Base-by-base conservation (phyloP, 1,140 invertebrate genomes). In the Drosophila pachea region DNA sequence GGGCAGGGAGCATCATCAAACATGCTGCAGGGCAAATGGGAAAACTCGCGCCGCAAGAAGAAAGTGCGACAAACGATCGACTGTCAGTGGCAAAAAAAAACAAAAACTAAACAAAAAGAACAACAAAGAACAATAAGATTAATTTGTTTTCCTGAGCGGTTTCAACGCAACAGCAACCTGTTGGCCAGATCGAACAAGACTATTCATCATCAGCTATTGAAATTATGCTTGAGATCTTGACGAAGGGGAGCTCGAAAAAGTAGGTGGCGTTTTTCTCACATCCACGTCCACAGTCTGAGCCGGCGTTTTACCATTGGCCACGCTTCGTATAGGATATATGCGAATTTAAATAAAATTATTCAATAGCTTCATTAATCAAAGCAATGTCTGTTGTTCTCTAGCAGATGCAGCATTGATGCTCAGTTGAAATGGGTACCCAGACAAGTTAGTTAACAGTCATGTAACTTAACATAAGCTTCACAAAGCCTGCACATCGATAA, bases 281-380 rank as follows among this genome's bases (percentile, higher is more conserved):
- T 78, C 59, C 59, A 60, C 22, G 22, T 22, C 22, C 40, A 47
- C 63, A 43, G 78, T 76, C 74, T 66, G 63, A 48, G 69, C 73
- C 74, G 73, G 76, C 79, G 73, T 86, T 84, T 86, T 78, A 62
- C 49, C 58, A 84, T 84, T 84, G 60, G 74, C 58, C 58, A 86
- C 76, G 81, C 70, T 62, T 74, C 65, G 76, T 69, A 86, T 86
- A 82, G 81, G 81, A 84, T 81, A 14, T 84, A 84, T 84, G 81
- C 81, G 81, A 84, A 84, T 84, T 86, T 86, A 86, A 84, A 84
- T 84, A 86, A 84, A 58, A 84, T 86, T 86, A 84, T 84, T 84
- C 73, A 86, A 77, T 81, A 62, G 33, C 45, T 68, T 72, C 82
- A 84, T 84, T 81, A 86, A 84, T 84, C 81, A 84, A 65, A 63